Evolutionary conservation across 2,113 vertebrate genomes (phyloP), one percentile per base, ranked within the genome.

Genomic region (Sinocyclocheilus anophthalmus): DNA sequence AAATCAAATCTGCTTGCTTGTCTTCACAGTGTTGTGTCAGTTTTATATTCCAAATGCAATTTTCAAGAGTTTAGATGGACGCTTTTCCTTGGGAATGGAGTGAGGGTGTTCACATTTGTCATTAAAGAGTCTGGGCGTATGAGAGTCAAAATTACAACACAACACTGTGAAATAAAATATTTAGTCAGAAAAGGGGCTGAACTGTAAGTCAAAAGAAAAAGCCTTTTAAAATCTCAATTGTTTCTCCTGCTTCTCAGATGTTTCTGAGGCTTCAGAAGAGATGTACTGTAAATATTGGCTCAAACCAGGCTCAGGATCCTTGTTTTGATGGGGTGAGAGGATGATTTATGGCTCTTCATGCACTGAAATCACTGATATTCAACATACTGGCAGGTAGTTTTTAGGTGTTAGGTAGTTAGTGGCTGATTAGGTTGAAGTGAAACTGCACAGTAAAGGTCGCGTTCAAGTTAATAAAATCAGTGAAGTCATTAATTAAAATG

Each of bases 1-100:
- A 89, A 90, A 92, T 92, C 91, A 89, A 90, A 89, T 89, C 42
- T 24, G 42, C 24, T 88, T 86, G 87, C 85, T 70, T 69, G 57
- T n/a, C 33, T 22, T 18, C 84, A 79, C 24, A 39, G 72, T 84
- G 61, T 91, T 90, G 87, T 77, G 80, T 61, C 84, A 24, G 22
- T 69, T 73, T 48, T 80, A 85, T 72, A 65, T 88, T 86, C 84
- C 87, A 87, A 69, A 90, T 88, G 76, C 87, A 76, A 82, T 88
- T 85, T 73, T 65, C 48, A 77, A 57, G 89, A 92, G 91, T 92
- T 90, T 90, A 10, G 57, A 59, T 1, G 0, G 20, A n/a, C 1
- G 22, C 8, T 90, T 93, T 90, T 85, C 86, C 88, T 45, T 45
- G 42, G 9, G 42, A 45, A 45, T 45, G 42, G 42, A 45, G 42